Evolutionary conservation across 2,888 invertebrate species (phyloP), one percentile per base, ranked within the genome.

Genomic region (Megastigmus dorsalis): DNA sequence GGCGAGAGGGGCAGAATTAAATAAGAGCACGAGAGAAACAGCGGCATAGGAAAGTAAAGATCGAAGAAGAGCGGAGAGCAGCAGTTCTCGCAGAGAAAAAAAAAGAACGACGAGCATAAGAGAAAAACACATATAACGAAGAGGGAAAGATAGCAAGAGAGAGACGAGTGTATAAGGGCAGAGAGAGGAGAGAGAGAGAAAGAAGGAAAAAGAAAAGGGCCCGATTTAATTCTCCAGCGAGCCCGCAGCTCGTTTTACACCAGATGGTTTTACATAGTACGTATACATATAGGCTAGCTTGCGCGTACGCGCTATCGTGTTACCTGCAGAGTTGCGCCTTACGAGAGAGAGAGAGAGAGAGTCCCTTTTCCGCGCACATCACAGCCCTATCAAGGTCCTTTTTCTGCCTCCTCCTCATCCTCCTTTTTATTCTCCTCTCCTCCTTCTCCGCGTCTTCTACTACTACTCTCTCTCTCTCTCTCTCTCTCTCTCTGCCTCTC

Each of bases 171-270:
- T 45, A 57, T 10, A 59, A 65, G 62, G 26, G 30, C 20, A 36
- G 70, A 71, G 57, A 41, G 72, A 67, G 63, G 30, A 54, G 38
- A 63, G 57, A 60, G 60, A 52, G 62, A 66, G 54, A 15, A 28
- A 57, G 38, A 55, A 33, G 52, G 50, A 50, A 57, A 30, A 55
- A 33, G 52, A 41, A 50, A 52, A 57, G 75, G 70, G 82, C 80
- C 84, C 86, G 87, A 88, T 88, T 88, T 88, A 88, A 88, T 88
- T 85, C 87, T 84, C 83, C 84, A 86, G 78, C 83, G 87, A 86
- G 80, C 82, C 84, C 80, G 83, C 85, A 85, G 85, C 86, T 88
- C 87, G 85, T 86, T 87, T 88, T 87, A 88, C 88, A 86, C 84
- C 87, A 86, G 85, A 87, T 86, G 86, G 81, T 84, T 86, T 86